Evolutionary conservation across 1,140 invertebrate species (phyloP), one percentile per base, ranked within the genome.

Genomic region (Holotrichia oblita): DNA sequence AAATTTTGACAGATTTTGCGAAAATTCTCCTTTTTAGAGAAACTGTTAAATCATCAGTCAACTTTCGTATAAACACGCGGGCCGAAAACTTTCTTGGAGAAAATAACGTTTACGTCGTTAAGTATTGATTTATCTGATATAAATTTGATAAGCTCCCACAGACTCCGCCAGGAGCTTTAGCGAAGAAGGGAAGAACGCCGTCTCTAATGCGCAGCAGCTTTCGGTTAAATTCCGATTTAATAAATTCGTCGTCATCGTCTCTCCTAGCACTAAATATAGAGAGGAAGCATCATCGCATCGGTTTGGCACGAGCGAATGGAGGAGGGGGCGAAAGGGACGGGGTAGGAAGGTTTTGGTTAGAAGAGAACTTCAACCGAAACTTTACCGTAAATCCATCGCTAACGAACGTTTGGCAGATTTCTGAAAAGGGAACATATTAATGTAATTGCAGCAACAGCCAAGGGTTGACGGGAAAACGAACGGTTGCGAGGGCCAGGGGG

Each of bases 331-430:
- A n/a, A n/a, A n/a, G n/a, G n/a, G n/a, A n/a, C n/a, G 27, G 27
- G 27, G 27, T 34, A n/a, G n/a, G n/a, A n/a, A n/a, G 27, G 27
- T 34, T 34, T 34, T 4, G 27, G 27, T 1, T 34, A 34, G 27
- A 34, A 34, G 27, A 34, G 27, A 34, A 34, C 27, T 34, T 34
- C 27, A 34, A 4, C 27, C 27, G 27, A 34, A 55, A 14, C 14
- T 55, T n/a, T 6, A 17, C 48, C 48, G 48, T 17, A 55, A 55
- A 55, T 55, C 48, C 48, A 17, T 55, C 48, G 48, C 48, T 55
- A 55, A 55, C 48, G 48, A 55, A 55, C 48, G 14, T 55, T 55
- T 55, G 48, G 48, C 48, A 55, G 48, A 55, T 55, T 55, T 55
- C 17, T 17, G 48, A 55, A 55, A 55, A 55, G 48, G 14, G 14